Evolutionary conservation across 2,888 invertebrate genomes (phyloP).

Genomic region (Marasmarcha lunaedactyla): DNA sequence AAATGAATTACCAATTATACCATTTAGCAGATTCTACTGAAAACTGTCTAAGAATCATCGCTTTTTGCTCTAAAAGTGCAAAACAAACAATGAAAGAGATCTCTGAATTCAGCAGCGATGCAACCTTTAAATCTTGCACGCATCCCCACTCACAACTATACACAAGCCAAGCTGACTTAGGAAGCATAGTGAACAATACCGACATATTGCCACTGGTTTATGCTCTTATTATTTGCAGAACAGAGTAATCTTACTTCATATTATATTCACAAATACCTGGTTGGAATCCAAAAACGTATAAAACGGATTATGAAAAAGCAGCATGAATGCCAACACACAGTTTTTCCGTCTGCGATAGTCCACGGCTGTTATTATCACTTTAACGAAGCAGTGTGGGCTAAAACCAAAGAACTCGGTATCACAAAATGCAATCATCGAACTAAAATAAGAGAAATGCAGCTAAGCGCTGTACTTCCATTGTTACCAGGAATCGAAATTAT

Average conservation of each 20-base stretch:
- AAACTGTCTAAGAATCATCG: too few species aligned
- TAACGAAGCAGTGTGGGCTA: slow-evolving; percentile 8
- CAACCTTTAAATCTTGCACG: slow-evolving; percentile 12
- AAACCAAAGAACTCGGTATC: slow-evolving; percentile 8
- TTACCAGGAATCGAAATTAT: slow-evolving; percentile 7
- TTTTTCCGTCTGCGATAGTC: slow-evolving; percentile 7
- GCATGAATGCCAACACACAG: too few species aligned
- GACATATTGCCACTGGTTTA: slow-evolving; percentile 14
- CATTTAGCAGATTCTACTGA: too few species aligned
- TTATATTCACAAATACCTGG: slow-evolving; percentile 13
- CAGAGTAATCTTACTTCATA: slow-evolving; percentile 10
- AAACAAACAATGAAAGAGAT: slow-evolving; percentile 3
- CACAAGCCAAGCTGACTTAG: slow-evolving; percentile 14
- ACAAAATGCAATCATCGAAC: slow-evolving; percentile 9
- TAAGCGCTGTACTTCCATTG: slow-evolving; percentile 9
- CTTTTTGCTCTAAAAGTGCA: slow-evolving; percentile 10
- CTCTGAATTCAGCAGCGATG: slow-evolving; percentile 9
- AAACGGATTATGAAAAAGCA: slow-evolving; percentile 14
- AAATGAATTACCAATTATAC: too few species aligned
- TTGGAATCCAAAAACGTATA: slow-evolving; percentile 14
- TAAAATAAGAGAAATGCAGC: slow-evolving; percentile 8
- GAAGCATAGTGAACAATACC: slow-evolving; percentile 12
- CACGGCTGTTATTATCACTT: slow-evolving; percentile 6
- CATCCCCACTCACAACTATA: slow-evolving; percentile 12
- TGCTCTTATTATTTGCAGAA: slow-evolving; percentile 12